These are phyloP conservation scores for Lasioglossum leucozonium DNA, from an alignment of 2,888 invertebrate genomes.

Conservation along the genomic window DNA sequence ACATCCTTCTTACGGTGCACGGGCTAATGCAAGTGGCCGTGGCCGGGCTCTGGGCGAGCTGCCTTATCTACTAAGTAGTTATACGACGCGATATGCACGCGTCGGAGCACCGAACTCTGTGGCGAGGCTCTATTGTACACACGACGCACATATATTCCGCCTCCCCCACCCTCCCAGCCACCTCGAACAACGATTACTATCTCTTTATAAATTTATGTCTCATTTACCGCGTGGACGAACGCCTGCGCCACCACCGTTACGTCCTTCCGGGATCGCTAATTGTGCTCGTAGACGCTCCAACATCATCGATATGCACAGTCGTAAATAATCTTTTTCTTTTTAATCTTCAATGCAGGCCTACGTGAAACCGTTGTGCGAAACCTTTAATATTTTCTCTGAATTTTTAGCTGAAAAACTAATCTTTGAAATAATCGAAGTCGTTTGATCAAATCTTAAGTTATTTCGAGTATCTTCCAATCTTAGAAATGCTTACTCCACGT, in stretches of 20 bases:
- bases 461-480: too few species aligned
- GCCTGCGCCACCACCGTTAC: background rate
- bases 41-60: background rate
- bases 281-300: background rate
- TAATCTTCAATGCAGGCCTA: too few species aligned
- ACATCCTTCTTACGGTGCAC: slow-evolving; percentile 40
- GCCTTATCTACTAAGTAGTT: slow-evolving; percentile 60
- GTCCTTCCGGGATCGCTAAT: background rate
- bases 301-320: too few species aligned
- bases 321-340: too few species aligned
- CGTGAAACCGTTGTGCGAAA: too few species aligned
- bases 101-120: slow-evolving; percentile 32
- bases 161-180: background rate
- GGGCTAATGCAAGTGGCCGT: slow-evolving; percentile 34
- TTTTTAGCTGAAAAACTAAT: too few species aligned
- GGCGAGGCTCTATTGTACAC: slow-evolving; percentile 35
- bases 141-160: slow-evolving; percentile 17
- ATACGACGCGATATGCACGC: slow-evolving; percentile 48
- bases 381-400: too few species aligned
- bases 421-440: too few species aligned
- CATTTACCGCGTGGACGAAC: slow-evolving; percentile 19
- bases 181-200: slow-evolving; percentile 50
- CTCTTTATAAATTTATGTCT: slow-evolving; percentile 53
- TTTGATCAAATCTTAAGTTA: too few species aligned
- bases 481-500: too few species aligned